Percentiles rank a stretch among this genome's conserved stretches.
Conservation (phyloP, 1,140 invertebrate genomes). For the Kradibia gibbosae region DNA sequence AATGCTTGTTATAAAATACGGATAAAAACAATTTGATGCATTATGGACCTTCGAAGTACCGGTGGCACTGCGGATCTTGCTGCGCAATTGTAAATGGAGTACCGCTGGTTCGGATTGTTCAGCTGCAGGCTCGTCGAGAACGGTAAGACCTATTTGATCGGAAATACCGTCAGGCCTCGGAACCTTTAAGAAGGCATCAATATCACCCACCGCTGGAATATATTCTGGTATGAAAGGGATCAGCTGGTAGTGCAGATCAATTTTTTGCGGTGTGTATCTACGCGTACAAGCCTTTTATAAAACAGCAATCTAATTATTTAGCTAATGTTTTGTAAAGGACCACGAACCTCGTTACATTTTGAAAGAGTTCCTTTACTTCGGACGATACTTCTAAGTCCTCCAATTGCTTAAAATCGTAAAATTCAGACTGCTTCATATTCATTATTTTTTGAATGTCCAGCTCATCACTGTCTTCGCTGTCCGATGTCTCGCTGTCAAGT, state of each 20-base stretch:
- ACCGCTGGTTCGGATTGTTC: conserved; percentile 96
- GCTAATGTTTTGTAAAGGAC: neutral
- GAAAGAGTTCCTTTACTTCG: conserved; percentile 94
- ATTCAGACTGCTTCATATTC: conserved; percentile 72
- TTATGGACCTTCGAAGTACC: conserved; percentile 32
- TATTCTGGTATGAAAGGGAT: conserved; percentile 97
- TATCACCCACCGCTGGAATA: conserved; percentile 97
- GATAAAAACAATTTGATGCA: too few species aligned
- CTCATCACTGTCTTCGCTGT: conserved; percentile 68
- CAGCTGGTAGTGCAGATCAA: conserved; percentile 91
- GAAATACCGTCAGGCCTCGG: conserved; percentile 83
- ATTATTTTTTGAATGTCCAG: conserved; percentile 65
- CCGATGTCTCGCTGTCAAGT: conserved; percentile 65
- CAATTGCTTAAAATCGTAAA: conserved; percentile 89
- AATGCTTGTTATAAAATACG: too few species aligned
- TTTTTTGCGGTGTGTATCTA: conserved; percentile 93
- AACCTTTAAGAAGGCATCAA: conserved; percentile 97
- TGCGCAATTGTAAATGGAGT: conserved; percentile 92
- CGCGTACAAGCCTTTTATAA: neutral
- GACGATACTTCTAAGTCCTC: conserved; percentile 85
- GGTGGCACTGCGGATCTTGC: conserved; percentile 79
- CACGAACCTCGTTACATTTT: conserved; percentile 89
- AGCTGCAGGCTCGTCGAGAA: conserved; percentile 95
- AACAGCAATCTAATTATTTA: neutral
- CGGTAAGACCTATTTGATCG: conserved; percentile 84